Conservation (phyloP, 2,113 vertebrate genomes). For the Microcebus tavaratra region DNA sequence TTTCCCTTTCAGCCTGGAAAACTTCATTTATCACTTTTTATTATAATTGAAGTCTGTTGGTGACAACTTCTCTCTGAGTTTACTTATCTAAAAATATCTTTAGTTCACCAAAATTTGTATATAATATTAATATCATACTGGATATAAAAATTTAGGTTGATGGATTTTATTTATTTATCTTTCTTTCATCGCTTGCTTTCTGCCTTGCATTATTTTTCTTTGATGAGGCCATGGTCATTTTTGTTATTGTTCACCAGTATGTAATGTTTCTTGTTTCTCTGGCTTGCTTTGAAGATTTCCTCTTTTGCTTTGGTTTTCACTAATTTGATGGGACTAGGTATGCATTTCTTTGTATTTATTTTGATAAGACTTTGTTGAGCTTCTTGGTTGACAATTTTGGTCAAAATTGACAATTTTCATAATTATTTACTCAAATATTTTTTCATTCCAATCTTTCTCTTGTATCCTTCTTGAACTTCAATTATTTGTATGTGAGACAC, state of each 20-base stretch:
- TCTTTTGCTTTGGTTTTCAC: neutral
- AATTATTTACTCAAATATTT: neutral
- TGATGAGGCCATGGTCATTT: neutral
- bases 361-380: neutral
- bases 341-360: neutral
- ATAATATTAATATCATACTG: neutral
- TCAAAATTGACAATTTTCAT: neutral
- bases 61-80: neutral
- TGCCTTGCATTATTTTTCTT: neutral
- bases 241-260: neutral
- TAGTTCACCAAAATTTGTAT: neutral
- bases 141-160: neutral
- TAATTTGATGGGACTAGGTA: neutral
- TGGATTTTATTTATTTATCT: neutral
- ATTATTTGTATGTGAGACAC: neutral
- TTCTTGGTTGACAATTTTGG: neutral
- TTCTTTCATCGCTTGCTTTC: neutral
- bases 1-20: too few species aligned
- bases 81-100: neutral
- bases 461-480: neutral
- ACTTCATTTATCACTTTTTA: too few species aligned
- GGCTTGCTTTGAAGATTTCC: neutral
- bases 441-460: neutral
- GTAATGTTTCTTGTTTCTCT: neutral
- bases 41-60: too few species aligned